Conservation (phyloP, 2,113 vertebrate species). For the Rhinogobius similis region DNA sequence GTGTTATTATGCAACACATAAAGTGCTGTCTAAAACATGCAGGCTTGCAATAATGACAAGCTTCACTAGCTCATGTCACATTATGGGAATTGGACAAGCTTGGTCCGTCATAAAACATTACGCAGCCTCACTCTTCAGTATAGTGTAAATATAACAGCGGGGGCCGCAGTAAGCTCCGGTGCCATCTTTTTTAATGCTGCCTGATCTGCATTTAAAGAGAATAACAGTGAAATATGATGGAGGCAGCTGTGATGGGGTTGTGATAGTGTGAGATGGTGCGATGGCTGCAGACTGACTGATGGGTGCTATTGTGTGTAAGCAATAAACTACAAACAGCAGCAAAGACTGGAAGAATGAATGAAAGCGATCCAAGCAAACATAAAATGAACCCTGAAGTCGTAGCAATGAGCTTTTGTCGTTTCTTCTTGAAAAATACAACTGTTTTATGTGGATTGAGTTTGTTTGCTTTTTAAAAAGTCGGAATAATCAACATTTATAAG, state of each 20-base stretch:
- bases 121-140: slow-evolving; percentile 51
- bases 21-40: slow-evolving; percentile 44
- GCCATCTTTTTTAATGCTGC: slow-evolving; percentile 23
- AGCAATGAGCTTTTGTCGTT: neutral
- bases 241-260: slow-evolving; percentile 13
- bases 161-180: slow-evolving; percentile 20
- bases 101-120: slow-evolving; percentile 61
- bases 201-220: slow-evolving; percentile 46
- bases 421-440: neutral
- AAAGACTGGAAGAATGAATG: slow-evolving; percentile 5
- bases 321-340: neutral
- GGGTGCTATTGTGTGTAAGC: slow-evolving; percentile 7
- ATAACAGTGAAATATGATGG: slow-evolving; percentile 24
- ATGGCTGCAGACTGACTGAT: slow-evolving; percentile 1
- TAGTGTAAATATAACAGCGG: slow-evolving; percentile 44
- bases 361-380: neutral
- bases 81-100: slow-evolving; percentile 55
- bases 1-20: slow-evolving; percentile 35
- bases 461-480: no score
- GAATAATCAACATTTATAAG: no score
- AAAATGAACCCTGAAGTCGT: neutral
- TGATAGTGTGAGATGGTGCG: neutral
- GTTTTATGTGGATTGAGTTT: no score
- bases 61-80: slow-evolving; percentile 43
- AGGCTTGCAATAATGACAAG: slow-evolving; percentile 35